Percentiles rank a stretch among this genome's conserved stretches.
Conservation (phyloP, 2,113 vertebrate species). For the Diphyllodes magnificus region DNA sequence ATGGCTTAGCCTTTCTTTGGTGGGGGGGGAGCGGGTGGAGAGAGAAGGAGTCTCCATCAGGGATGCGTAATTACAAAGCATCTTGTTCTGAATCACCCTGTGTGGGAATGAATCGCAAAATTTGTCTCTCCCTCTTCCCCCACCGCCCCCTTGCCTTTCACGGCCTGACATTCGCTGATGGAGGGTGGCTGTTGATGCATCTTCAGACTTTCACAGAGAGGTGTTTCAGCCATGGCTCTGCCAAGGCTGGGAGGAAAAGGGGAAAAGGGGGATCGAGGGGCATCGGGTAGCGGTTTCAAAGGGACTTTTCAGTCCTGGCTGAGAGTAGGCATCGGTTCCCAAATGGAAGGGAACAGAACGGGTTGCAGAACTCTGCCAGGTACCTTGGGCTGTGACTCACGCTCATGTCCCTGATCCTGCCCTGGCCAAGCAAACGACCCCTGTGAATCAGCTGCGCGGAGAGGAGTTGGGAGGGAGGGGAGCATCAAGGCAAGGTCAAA, state of each 20-base stretch:
- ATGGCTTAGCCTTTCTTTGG: not conserved
- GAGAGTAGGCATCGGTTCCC: not conserved
- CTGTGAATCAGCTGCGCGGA: not conserved
- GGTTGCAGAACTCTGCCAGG: slow-evolving; percentile 15
- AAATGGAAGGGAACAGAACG: fast-evolving
- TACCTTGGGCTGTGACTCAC: not conserved
- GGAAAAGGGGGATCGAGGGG: not conserved
- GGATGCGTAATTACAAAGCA: slow-evolving; percentile 64
- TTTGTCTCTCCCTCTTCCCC: slow-evolving; percentile 61
- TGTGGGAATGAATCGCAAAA: slow-evolving; percentile 53
- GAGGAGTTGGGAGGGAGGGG: not conserved
- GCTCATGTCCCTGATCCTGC: not conserved
- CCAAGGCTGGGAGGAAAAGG: not conserved
- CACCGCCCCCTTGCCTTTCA: slow-evolving; percentile 46
- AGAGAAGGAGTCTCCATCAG: slow-evolving; percentile 40
- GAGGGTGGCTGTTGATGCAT: slow-evolving; percentile 34
- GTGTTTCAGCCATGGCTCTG: slow-evolving; percentile 18
- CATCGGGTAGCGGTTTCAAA: not conserved
- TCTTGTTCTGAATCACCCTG: slow-evolving; percentile 61
- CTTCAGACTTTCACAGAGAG: slow-evolving; percentile 38
- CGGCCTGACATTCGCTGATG: slow-evolving; percentile 43
- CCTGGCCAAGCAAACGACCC: not conserved
- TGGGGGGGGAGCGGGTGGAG: not conserved
- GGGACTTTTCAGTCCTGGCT: not conserved
- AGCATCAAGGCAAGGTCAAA: slow-evolving; percentile 46